Percentiles rank a stretch among this genome's conserved stretches.
phyloP scores from a whole-genome alignment of 2,797 vertebrate species.

The Spea hammondii region DNA sequence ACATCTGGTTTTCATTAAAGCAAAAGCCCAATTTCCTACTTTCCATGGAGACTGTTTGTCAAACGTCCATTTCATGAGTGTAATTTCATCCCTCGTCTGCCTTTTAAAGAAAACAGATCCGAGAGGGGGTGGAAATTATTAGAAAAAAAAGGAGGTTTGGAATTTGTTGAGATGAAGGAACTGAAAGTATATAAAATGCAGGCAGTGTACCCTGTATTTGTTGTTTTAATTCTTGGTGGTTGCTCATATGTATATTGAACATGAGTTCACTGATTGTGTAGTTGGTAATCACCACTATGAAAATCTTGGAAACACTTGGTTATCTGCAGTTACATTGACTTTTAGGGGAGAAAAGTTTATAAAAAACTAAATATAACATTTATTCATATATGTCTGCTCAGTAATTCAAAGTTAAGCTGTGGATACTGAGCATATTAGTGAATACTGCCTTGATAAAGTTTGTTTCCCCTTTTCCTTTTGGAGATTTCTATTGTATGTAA shows the following conservation, averaged over 20 bases:
- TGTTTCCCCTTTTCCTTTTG: too few species aligned
- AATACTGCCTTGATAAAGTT: too few species aligned
- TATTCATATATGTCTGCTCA: too few species aligned
- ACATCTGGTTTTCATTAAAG: slow-evolving; percentile 47
- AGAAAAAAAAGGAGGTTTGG: slow-evolving; percentile 17
- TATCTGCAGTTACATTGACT: neutral
- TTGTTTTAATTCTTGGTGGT: neutral
- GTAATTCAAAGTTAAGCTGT: too few species aligned
- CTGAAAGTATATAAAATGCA: slow-evolving; percentile 16
- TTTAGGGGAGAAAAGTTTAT: neutral
- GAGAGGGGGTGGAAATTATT: slow-evolving; percentile 21
- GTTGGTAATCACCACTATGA: neutral
- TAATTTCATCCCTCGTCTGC: slow-evolving; percentile 51
- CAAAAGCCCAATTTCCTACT: slow-evolving; percentile 32
- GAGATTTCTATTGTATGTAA: too few species aligned
- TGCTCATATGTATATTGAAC: neutral
- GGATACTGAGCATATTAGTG: too few species aligned
- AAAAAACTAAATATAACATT: too few species aligned
- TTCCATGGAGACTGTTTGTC: slow-evolving; percentile 48
- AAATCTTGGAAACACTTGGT: neutral
- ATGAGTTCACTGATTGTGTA: neutral
- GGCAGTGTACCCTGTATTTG: slow-evolving; percentile 7
- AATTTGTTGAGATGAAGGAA: slow-evolving; percentile 30
- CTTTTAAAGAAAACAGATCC: slow-evolving; percentile 47
- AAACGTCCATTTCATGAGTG: slow-evolving; percentile 53